phyloP scores from a whole-genome alignment of 2,888 invertebrate genomes.

The Brenthis hecate region DNA sequence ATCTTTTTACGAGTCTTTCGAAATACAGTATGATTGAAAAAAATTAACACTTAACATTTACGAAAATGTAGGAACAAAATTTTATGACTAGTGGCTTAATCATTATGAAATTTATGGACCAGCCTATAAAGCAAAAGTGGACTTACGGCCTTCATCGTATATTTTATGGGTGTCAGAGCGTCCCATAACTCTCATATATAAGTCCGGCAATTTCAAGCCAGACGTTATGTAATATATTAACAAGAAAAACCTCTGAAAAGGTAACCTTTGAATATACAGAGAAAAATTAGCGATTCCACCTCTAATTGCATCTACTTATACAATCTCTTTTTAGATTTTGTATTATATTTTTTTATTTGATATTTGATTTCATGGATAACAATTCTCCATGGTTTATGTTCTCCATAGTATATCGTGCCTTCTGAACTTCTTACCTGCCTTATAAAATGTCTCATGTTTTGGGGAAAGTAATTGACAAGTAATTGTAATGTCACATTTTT shows the following conservation, averaged over 20 bases:
- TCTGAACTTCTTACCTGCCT: too few relatives aligned
- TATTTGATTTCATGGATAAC: too few relatives aligned
- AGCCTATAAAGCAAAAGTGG: constrained; percentile 35
- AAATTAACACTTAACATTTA: constrained; percentile 6
- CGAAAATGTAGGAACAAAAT: constrained; percentile 19
- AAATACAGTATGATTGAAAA: not conserved
- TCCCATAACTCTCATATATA: constrained; percentile 41
- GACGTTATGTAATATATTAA: constrained; percentile 18
- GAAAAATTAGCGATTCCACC: too few relatives aligned
- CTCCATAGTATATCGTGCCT: too few relatives aligned
- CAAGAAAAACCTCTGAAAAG: not conserved
- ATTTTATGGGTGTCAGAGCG: constrained; percentile 38
- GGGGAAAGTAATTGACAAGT: too few relatives aligned
- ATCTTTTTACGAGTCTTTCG: too few relatives aligned
- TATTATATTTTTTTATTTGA: too few relatives aligned
- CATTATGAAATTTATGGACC: constrained; percentile 36
- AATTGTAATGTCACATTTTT: too few relatives aligned
- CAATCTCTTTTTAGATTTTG: too few relatives aligned
- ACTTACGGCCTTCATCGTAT: constrained; percentile 29
- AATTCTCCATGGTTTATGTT: too few relatives aligned
- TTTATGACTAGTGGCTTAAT: constrained; percentile 26
- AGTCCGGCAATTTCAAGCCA: constrained; percentile 36
- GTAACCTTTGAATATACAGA: not conserved
- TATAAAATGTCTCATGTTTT: too few relatives aligned
- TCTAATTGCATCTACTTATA: too few relatives aligned